Percentiles rank a stretch among this genome's conserved stretches.
These are phyloP conservation scores for Epirrhoe alternata DNA, from an alignment of 2,888 invertebrate genomes.

Conservation along the genomic window DNA sequence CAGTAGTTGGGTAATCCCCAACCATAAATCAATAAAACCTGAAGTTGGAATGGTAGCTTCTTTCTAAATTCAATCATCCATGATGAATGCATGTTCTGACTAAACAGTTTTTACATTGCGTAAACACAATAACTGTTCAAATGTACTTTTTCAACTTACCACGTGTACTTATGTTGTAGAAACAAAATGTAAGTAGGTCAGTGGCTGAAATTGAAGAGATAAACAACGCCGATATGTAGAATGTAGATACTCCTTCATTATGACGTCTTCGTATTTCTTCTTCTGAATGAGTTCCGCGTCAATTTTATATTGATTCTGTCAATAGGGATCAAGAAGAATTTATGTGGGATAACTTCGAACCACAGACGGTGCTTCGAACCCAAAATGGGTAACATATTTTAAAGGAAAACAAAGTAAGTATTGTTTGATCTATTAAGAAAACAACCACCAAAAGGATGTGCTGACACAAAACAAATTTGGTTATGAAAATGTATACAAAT, in stretches of 20 bases:
- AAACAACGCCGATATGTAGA: conserved; percentile 21
- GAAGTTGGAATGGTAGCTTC: too few species aligned
- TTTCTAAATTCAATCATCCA: too few species aligned
- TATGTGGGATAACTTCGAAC: conserved; percentile 11
- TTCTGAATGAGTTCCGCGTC: conserved; percentile 14
- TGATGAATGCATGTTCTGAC: neutral
- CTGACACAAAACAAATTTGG: neutral
- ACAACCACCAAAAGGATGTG: neutral
- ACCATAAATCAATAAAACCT: too few species aligned
- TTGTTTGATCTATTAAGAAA: neutral
- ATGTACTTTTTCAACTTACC: conserved; percentile 28
- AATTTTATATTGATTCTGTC: conserved; percentile 10
- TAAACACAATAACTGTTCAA: conserved; percentile 5
- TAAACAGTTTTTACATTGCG: neutral
- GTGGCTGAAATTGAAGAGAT: conserved; percentile 17
- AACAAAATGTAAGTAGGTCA: conserved; percentile 18
- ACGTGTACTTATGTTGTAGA: conserved; percentile 23
- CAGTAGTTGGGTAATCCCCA: too few species aligned
- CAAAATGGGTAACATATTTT: neutral
- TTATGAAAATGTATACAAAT: neutral
- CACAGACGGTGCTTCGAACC: too few species aligned
- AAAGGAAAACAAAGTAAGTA: neutral
- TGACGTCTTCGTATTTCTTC: conserved; percentile 17
- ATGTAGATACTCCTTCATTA: conserved; percentile 16
- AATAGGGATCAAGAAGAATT: conserved; percentile 16